Percentiles rank a stretch among this genome's conserved stretches.
phyloP scores from a whole-genome alignment of 2,797 vertebrate species.

The Cossypha niveicapilla region DNA sequence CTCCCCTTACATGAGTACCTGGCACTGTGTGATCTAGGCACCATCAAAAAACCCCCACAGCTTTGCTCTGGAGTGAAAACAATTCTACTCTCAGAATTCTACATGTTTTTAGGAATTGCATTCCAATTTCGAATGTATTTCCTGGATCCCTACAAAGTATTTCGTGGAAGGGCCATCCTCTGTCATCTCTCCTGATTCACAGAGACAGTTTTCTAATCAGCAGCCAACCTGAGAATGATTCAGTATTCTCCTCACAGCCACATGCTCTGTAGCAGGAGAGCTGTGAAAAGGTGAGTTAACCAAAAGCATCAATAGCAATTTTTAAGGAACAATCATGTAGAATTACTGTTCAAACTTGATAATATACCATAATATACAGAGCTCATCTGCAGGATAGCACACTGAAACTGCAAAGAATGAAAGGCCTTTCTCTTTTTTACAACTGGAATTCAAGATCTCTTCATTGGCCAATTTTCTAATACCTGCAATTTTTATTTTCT shows the following conservation, averaged over 20 bases:
- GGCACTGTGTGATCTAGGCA: neutral
- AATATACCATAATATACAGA: neutral
- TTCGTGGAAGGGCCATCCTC: neutral
- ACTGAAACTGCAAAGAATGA: neutral
- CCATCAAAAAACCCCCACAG: neutral
- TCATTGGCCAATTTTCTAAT: neutral
- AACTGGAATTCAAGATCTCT: neutral
- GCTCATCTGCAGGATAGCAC: neutral
- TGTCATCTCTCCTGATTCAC: neutral
- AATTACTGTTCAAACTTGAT: neutral
- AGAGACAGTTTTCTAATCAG: neutral
- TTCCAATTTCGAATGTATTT: neutral
- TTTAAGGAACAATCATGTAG: neutral
- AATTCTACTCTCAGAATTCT: neutral
- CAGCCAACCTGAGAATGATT: neutral
- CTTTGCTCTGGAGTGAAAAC: neutral
- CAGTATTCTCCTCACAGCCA: conserved; percentile 21
- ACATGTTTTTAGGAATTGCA: neutral
- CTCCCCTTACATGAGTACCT: neutral
- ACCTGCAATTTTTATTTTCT: conserved; percentile 9
- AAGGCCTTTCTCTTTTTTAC: neutral
- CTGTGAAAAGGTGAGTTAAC: conserved; percentile 13
- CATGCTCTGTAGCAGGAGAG: neutral
- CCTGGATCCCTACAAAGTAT: neutral
- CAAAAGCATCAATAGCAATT: conserved; percentile 9